phyloP scores from a whole-genome alignment of 2,797 vertebrate species.

The Chelidonichthys spinosus region DNA sequence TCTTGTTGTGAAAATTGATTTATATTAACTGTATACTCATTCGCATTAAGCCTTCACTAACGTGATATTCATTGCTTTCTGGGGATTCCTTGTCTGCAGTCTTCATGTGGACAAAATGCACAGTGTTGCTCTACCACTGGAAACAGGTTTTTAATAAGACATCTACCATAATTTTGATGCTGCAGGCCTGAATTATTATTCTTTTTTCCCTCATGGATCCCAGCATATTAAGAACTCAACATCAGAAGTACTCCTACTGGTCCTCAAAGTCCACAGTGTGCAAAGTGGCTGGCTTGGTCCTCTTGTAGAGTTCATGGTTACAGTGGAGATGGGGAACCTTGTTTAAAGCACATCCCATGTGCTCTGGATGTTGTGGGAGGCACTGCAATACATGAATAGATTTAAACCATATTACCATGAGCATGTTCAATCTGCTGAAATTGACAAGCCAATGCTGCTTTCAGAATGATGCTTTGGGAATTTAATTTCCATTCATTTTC shows the following conservation, averaged over 20 bases:
- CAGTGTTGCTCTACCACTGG: not conserved
- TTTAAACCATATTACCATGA: not conserved
- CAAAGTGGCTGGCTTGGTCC: constrained; percentile 2
- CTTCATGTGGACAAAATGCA: not conserved
- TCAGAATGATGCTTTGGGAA: not conserved
- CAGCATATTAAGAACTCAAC: not conserved
- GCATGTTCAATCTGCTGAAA: constrained; percentile 5
- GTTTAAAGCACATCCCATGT: not conserved
- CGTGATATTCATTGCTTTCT: not conserved
- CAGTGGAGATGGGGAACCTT: not conserved
- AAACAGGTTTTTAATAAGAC: not conserved
- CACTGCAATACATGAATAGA: not conserved
- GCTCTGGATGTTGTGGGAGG: not conserved
- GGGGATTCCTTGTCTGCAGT: not conserved
- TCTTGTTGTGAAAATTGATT: not conserved
- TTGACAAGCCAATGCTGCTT: constrained; percentile 1
- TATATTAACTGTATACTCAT: not conserved
- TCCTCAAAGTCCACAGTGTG: not conserved
- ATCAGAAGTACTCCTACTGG: not conserved
- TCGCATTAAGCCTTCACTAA: not conserved
- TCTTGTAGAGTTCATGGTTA: constrained; percentile 20
- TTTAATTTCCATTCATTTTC: constrained; percentile 1
- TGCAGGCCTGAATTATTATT: not conserved
- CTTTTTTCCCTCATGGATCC: not conserved
- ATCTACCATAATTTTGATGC: not conserved